Evolutionary conservation across 2,113 vertebrate genomes (phyloP).

Genomic region (Castor canadensis): DNA sequence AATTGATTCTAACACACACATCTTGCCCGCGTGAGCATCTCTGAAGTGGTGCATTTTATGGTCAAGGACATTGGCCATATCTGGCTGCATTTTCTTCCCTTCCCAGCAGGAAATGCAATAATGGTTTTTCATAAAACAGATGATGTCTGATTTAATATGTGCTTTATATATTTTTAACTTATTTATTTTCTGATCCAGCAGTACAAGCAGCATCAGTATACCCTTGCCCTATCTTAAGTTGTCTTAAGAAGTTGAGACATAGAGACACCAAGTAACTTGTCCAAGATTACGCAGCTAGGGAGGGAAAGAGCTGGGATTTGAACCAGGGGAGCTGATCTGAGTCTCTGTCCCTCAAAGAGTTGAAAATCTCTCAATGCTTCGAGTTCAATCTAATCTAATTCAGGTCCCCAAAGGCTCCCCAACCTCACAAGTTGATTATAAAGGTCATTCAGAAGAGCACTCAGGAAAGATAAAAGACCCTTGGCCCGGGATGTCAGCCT

Average conservation of each 20-base stretch:
- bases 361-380: neutral
- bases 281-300: fast-evolving
- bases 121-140: neutral
- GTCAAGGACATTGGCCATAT: neutral
- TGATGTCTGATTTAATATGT: neutral
- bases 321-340: fast-evolving
- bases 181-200: no score
- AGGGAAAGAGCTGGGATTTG: fast-evolving
- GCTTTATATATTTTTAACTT: no score
- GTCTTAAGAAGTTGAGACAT: neutral
- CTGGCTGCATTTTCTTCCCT: neutral
- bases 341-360: fast-evolving
- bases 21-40: fast-evolving
- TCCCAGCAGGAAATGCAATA: fast-evolving
- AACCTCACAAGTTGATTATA: neutral
- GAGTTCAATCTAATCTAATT: neutral
- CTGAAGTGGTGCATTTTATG: fast-evolving
- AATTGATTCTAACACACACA: fast-evolving
- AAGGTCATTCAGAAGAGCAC: neutral
- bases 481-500: fast-evolving
- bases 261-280: neutral
- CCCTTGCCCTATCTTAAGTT: neutral
- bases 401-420: neutral
- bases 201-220: no score
- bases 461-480: neutral